phyloP scores from a whole-genome alignment of 1,140 invertebrate genomes.

The Coelopa frigida region DNA sequence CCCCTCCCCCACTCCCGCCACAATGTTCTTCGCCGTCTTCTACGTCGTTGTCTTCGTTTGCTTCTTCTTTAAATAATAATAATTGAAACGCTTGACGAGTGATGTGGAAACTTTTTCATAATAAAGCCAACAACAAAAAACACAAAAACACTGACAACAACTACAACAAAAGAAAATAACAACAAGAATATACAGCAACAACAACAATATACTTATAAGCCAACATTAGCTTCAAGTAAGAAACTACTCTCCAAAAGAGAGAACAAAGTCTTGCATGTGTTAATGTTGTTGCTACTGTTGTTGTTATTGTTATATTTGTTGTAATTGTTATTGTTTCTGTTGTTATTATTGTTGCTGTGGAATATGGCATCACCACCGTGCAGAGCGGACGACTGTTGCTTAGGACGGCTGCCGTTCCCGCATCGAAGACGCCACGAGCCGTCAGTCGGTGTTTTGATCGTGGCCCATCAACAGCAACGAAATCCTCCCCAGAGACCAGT shows the following conservation, averaged over 20 bases:
- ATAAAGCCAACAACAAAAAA: slow-evolving; percentile 3
- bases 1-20: too few relatives aligned
- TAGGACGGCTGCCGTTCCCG: slow-evolving; percentile 31
- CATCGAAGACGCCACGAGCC: slow-evolving; percentile 37
- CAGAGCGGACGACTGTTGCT: slow-evolving; percentile 34
- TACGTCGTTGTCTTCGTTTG: neutral
- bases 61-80: neutral
- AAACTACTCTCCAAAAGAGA: neutral
- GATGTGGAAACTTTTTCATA: slow-evolving; percentile 45
- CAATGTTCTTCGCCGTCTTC: too few relatives aligned
- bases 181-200: slow-evolving; percentile 3
- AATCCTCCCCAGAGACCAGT: too few relatives aligned
- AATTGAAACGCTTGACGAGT: slow-evolving; percentile 45
- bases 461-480: too few relatives aligned
- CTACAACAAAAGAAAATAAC: slow-evolving; percentile 16
- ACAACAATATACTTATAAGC: too few relatives aligned
- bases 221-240: too few relatives aligned
- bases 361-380: slow-evolving; percentile 13
- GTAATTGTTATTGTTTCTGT: too few relatives aligned
- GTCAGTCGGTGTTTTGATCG: slow-evolving; percentile 40
- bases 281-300: too few relatives aligned
- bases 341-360: too few relatives aligned
- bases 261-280: neutral
- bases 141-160: slow-evolving; percentile 18
- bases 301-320: too few relatives aligned